phyloP scores from a whole-genome alignment of 2,888 invertebrate species.

The Dryobota labecula region DNA sequence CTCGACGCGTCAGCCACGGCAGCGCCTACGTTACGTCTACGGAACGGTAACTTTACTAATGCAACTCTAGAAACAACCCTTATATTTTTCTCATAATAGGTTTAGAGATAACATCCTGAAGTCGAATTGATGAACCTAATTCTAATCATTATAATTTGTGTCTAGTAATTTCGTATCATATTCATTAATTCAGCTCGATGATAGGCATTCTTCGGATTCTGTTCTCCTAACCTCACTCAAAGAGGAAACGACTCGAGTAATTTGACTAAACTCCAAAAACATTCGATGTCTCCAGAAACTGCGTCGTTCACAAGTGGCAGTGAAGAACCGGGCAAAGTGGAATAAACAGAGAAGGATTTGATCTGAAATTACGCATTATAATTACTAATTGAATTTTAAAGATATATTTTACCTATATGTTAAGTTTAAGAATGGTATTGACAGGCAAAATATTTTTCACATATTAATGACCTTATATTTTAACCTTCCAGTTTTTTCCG shows the following conservation, averaged over 20 bases:
- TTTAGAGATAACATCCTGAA: background rate
- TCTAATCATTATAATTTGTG: background rate
- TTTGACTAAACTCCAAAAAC: background rate
- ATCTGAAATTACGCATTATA: background rate
- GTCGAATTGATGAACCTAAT: background rate
- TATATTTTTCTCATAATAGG: too few relatives aligned
- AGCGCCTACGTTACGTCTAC: background rate
- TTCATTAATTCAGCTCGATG: background rate
- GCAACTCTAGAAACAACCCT: background rate
- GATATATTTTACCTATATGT: background rate
- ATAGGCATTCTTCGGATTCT: background rate
- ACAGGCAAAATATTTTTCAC: background rate
- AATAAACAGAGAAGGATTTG: background rate
- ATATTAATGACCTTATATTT: background rate
- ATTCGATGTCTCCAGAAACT: background rate
- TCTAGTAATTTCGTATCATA: background rate
- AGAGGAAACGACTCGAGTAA: background rate
- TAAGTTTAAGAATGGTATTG: background rate
- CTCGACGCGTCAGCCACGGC: background rate
- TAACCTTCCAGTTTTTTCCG: background rate
- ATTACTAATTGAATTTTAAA: background rate
- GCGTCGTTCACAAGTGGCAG: background rate
- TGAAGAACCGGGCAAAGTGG: background rate
- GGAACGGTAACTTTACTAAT: background rate
- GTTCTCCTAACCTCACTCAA: background rate